Evolutionary conservation across 2,113 vertebrate genomes (phyloP), one percentile per base, ranked within the genome.

Genomic region (Brachypodius melanocephalos): DNA sequence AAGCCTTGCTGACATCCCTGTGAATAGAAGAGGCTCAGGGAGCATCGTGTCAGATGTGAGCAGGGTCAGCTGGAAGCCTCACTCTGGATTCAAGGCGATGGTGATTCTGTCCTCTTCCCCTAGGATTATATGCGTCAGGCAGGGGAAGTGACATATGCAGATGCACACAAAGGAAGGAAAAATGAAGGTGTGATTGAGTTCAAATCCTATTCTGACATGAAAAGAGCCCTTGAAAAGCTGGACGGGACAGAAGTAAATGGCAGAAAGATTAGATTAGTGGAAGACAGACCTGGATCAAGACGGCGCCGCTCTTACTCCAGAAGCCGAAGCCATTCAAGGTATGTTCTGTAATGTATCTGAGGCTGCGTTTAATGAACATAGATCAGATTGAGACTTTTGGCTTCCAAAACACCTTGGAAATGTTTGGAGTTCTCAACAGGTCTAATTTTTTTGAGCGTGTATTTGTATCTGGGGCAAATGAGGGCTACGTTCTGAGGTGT

Each of bases 81-180:
- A 12, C 69, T 90, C 85, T 93, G 91, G 89, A 95, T 89, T 94
- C 17, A 22, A 96, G 92, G 88, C 85, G 11, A 86, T 93, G 84
- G 81, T 88, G 90, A 88, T 95, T 97, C 87, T 97, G 90, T 97
- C 94, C 95, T 97, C 90, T 94, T 78, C 94, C 94, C 73, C 73
- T 91, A 99, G 99, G 99, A 99, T 97, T 99, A 99, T 97, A 99
- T 99, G 99, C 98, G 99, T 94, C 99, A 99, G 98, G 99, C 99
- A 31, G 99, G 99, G 84, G 99, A 99, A 94, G 99, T 99, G 94
- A 99, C 99, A 8, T 99, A 99, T 80, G 99, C 99, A 36, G 99
- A 99, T 98, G 99, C 99, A 94, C 99, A 99, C 95, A 99, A 99
- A 91, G 99, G 98, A 63, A 98, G 99, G 51, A 99, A 98, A 97